These are phyloP conservation scores for Saccostrea cuccullata DNA, from an alignment of 1,140 invertebrate species.

Conservation along the genomic window DNA sequence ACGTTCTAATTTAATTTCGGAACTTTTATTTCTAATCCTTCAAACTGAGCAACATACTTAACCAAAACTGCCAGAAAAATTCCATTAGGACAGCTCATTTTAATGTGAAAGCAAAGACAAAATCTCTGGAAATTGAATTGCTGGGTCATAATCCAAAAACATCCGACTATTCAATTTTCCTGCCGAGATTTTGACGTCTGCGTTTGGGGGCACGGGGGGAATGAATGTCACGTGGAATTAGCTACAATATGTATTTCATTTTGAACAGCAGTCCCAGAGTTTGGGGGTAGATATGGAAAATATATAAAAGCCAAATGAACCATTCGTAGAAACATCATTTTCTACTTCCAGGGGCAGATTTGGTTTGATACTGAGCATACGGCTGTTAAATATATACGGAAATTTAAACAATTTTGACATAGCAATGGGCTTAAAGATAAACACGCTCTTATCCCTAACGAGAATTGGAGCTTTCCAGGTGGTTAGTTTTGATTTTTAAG, in stretches of 20 bases:
- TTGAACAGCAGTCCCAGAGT: not conserved
- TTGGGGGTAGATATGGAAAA: not conserved
- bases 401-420: constrained; percentile 32
- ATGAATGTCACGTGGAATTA: not conserved
- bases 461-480: not conserved
- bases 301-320: constrained; percentile 5
- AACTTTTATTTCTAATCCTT: not conserved
- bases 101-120: not conserved
- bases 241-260: not conserved
- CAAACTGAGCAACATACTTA: constrained; percentile 1
- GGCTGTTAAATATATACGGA: not conserved
- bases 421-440: not conserved
- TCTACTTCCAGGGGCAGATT: not conserved
- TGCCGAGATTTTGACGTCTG: constrained; percentile 6
- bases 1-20: not conserved
- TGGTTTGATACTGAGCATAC: constrained; percentile 18
- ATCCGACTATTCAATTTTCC: constrained; percentile 24
- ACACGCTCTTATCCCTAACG: not conserved
- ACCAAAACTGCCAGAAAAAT: not conserved
- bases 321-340: constrained; percentile 11
- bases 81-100: not conserved
- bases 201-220: not conserved
- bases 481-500: not conserved
- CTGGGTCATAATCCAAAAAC: not conserved
- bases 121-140: constrained; percentile 14